Conservation (phyloP, 2,113 vertebrate species). For the Hylia prasina region DNA sequence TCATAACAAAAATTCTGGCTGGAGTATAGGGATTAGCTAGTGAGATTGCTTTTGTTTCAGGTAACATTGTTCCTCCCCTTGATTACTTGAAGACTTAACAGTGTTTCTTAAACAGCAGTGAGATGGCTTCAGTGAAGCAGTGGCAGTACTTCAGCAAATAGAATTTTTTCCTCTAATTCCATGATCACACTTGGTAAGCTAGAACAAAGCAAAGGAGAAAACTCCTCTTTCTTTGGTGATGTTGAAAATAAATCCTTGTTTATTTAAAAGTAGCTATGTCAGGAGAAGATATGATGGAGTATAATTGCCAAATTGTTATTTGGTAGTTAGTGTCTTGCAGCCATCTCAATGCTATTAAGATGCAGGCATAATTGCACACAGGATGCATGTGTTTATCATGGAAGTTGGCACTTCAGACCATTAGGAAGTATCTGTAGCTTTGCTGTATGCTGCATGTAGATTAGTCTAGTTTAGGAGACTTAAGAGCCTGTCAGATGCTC, state of each 20-base stretch:
- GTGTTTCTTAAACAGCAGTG: not conserved
- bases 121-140: not conserved
- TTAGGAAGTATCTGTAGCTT: not conserved
- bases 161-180: not conserved
- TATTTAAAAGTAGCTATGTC: not conserved
- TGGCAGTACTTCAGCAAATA: not conserved
- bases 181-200: not conserved
- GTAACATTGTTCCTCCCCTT: not conserved
- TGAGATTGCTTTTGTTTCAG: not conserved
- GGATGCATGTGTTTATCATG: not conserved
- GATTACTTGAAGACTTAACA: not conserved
- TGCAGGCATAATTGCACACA: not conserved
- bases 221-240: not conserved
- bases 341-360: slow-evolving; percentile 12
- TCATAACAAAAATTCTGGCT: not conserved
- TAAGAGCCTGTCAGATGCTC: not conserved
- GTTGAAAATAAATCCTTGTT: not conserved
- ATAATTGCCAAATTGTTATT: not conserved
- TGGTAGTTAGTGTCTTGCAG: slow-evolving; percentile 16
- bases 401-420: slow-evolving; percentile 2
- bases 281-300: not conserved
- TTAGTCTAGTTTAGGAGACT: slow-evolving; percentile 29
- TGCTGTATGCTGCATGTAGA: not conserved
- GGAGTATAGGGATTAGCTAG: not conserved
- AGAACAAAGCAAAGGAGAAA: not conserved